Base-by-base conservation (phyloP, 1,140 invertebrate species). In the Lordiphosa clarofinis region DNA sequence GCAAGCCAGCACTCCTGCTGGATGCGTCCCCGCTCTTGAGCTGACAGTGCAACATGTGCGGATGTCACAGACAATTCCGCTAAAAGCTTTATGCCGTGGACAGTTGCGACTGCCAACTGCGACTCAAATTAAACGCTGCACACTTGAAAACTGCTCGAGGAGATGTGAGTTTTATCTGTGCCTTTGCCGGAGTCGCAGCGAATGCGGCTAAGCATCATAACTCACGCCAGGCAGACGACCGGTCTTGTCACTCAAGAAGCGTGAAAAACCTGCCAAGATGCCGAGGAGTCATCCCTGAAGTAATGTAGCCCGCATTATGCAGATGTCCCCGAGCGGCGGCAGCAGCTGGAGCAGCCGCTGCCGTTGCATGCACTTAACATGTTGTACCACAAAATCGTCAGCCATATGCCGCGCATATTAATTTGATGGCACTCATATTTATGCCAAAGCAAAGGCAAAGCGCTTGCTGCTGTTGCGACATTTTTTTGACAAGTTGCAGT, bases 371-470 rank as follows among this genome's bases (percentile, higher is more conserved):
- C 78, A 84, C 78, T 84, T 84, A 84, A 84, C 78, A 84, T 84
- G 79, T 84, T 84, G 68, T 78, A 73, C 78, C 78, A 84, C 78
- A 78, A 84, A 84, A 84, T 84, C 78, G 78, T 84, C 78, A 76
- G 69, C 78, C 78, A 84, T 84, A 84, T 84, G 78, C 78, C 69
- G 70, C 71, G 78, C 78, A 84, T 84, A 84, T 84, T 84, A 84
- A 84, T 84, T 84, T 84, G 78, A 84, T 84, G 78, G 78, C 78
- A 70, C 78, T 84, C 78, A 84, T 84, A 84, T 84, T 84, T 84
- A 84, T 84, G 68, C 78, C 69, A 84, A 84, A 84, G 79, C 78
- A 78, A 73, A 84, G 68, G 59, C 62, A 43, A 61, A 56, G 36
- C 56, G 39, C 33, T 73, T 38, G 38, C 55, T 54, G 24, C 64